Base-by-base conservation (phyloP, 2,113 vertebrate genomes). In the Engystomops pustulosus region DNA sequence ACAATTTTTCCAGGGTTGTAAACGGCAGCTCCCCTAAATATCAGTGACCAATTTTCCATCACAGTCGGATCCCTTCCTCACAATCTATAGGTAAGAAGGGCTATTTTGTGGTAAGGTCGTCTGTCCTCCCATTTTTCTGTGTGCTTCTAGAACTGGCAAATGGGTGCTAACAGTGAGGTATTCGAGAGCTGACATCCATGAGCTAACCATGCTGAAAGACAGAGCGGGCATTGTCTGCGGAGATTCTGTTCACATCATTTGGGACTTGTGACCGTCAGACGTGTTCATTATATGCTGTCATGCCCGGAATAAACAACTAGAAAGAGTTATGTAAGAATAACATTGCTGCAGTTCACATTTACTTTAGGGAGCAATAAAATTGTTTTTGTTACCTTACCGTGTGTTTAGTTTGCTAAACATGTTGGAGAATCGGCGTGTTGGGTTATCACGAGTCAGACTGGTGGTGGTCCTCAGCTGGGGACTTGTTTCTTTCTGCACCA, bases 371-470 rank as follows among this genome's bases (percentile, higher is more conserved):
- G 27, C 81, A 67, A 83, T 83, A 47, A 36, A 74, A 62, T 20
- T 74, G 80, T 47, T 81, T 71, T 81, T 71, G 79, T 81, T 60
- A 83, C 36, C 71, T 83, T 65, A 76, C 41, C 62, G 55, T 76
- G 51, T 14, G 58, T 32, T 83, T 67, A 65, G 49, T 67, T 65
- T 49, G 58, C 71, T 67, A 47, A 71, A 74, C 51, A 74, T 25
- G 23, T 47, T 62, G 47, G 69, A 82, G 68, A 58, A n/a, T n/a
- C 23, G 44, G 38, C 34, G 32, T 32, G 34, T 82, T 82, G 68
- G 69, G 51, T 74, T 45, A 23, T 72, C 20, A 23, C 4, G 25
- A n/a, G 51, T 34, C 27, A 41, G 47, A 67, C 71, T 67, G 17
- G 55, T 67, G 58, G 55, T 76, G 38, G 78, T 80, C 78, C 62